These are phyloP conservation scores for Chorisops tibialis DNA, from an alignment of 2,888 invertebrate species.

Conservation along the genomic window DNA sequence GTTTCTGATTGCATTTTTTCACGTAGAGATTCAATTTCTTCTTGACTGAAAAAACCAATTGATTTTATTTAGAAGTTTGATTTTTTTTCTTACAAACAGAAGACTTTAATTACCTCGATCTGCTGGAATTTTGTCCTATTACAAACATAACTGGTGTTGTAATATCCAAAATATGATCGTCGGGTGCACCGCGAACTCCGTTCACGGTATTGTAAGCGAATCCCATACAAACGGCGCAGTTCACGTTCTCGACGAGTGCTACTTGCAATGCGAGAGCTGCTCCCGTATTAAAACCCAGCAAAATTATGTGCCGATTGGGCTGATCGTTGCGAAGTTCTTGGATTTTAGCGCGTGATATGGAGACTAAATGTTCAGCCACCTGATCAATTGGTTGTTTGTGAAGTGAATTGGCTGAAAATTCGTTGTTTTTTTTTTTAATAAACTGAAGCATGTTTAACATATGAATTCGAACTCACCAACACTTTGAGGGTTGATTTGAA, in stretches of 20 bases:
- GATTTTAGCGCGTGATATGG: constrained; percentile 66
- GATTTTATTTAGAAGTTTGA: background rate
- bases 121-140: constrained; percentile 70
- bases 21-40: constrained; percentile 73
- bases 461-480: constrained; percentile 2
- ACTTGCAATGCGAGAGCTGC: constrained; percentile 72
- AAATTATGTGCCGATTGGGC: constrained; percentile 66
- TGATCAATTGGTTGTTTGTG: constrained; percentile 48
- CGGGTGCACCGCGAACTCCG: constrained; percentile 70
- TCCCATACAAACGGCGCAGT: constrained; percentile 73
- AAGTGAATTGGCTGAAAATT: constrained; percentile 43
- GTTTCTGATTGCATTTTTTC: constrained; percentile 75
- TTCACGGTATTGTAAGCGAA: constrained; percentile 72
- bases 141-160: constrained; percentile 74
- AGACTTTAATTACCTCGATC: constrained; percentile 53
- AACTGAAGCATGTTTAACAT: background rate
- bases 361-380: constrained; percentile 63
- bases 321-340: constrained; percentile 66
- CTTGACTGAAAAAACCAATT: constrained; percentile 55
- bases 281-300: constrained; percentile 77
- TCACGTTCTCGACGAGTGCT: constrained; percentile 66
- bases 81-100: background rate
- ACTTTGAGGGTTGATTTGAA: constrained; percentile 47
- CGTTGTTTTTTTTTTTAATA: background rate
- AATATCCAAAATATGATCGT: constrained; percentile 70